These are phyloP conservation scores for Clavelina lepadiformis DNA, from an alignment of 23 tunicate genomes.

Conservation along the genomic window DNA sequence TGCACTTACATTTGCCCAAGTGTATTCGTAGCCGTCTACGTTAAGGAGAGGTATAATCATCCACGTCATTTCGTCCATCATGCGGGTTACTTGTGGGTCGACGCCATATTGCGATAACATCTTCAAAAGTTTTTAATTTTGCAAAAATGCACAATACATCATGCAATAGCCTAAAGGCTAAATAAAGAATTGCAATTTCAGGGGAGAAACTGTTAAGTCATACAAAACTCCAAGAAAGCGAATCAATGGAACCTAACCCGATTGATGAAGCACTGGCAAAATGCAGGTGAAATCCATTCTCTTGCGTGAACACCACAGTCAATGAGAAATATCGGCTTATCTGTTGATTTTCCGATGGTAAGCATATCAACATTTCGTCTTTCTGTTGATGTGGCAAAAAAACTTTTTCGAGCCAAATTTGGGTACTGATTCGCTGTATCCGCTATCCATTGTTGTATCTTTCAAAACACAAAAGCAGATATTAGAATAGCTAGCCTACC, in stretches of 20 bases:
- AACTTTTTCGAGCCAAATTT: slow-evolving; percentile 6
- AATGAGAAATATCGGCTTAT: slow-evolving; percentile 42
- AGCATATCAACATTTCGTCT: slow-evolving; percentile 26
- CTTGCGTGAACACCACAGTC: slow-evolving; percentile 77
- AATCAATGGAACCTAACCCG: slow-evolving; percentile 7
- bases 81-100: slow-evolving; percentile 34
- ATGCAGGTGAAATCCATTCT: slow-evolving; percentile 86
- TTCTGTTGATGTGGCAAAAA: slow-evolving; percentile 20
- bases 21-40: slow-evolving; percentile 86
- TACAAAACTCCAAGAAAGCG: background rate
- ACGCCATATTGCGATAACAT: slow-evolving; percentile 45
- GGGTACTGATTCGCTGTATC: slow-evolving; percentile 24
- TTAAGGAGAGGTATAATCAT: slow-evolving; percentile 64
- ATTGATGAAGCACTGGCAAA: slow-evolving; percentile 59
- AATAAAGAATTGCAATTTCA: no score
- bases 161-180: no score
- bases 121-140: slow-evolving; percentile 13
- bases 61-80: slow-evolving; percentile 79
- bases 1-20: slow-evolving; percentile 53
- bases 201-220: no score
- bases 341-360: slow-evolving; percentile 24
- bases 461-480: background rate
- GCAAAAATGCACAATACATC: no score
- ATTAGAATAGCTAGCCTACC: background rate
- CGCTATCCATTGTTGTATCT: slow-evolving; percentile 39